A percentile compares a stretch with the other conserved stretches of the same genome.
phyloP scores from a whole-genome alignment of 2,113 vertebrate genomes.

The Rissa tridactyla region DNA sequence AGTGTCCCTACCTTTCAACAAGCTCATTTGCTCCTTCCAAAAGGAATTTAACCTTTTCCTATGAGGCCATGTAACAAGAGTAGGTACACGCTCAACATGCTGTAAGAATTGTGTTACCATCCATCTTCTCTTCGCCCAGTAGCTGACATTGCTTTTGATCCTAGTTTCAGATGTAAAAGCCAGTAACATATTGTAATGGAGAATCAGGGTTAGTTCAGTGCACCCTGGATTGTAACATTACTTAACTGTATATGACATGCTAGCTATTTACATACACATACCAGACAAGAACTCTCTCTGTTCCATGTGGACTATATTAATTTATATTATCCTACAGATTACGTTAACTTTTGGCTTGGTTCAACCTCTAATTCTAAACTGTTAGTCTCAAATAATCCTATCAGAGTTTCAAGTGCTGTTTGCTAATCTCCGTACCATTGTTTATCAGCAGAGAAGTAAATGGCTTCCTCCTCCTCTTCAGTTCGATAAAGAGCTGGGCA shows the following conservation, averaged over 20 bases:
- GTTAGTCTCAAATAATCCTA: slow-evolving; percentile 11
- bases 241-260: slow-evolving; percentile 53
- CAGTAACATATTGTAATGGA: slow-evolving; percentile 69
- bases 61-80: slow-evolving; percentile 70
- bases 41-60: slow-evolving; percentile 70
- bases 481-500: slow-evolving; percentile 87
- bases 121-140: slow-evolving; percentile 70
- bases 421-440: slow-evolving; percentile 83
- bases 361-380: slow-evolving; percentile 30
- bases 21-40: slow-evolving; percentile 68
- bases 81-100: slow-evolving; percentile 69
- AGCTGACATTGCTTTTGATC: slow-evolving; percentile 69
- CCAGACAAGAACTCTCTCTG: slow-evolving; percentile 30
- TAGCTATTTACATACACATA: slow-evolving; percentile 55
- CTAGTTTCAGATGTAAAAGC: slow-evolving; percentile 69
- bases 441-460: slow-evolving; percentile 90
- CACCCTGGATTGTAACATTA: slow-evolving; percentile 62
- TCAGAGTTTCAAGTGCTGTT: not conserved
- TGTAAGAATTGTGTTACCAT: slow-evolving; percentile 71
- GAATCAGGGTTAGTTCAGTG: slow-evolving; percentile 66
- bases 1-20: slow-evolving; percentile 67
- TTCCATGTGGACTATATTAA: not conserved
- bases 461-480: slow-evolving; percentile 91
- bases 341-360: not conserved
- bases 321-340: slow-evolving; percentile 12